Evolutionary conservation across 2,888 invertebrate genomes (phyloP).

Genomic region (Entomobrya proxima): DNA sequence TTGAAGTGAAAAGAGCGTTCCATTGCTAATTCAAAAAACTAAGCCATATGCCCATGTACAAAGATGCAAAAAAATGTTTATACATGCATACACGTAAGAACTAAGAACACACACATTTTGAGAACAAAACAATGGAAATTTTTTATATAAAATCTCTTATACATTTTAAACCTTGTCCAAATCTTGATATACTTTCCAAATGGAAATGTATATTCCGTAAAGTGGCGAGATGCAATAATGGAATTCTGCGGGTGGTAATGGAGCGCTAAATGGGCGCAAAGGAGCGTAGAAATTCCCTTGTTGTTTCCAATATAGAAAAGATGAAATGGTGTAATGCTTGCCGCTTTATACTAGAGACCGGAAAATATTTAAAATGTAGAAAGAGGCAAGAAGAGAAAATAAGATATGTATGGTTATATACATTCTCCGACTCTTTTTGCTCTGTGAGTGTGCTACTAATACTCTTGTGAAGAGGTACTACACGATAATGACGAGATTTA

Average conservation of each 20-base stretch:
- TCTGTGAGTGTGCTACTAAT: too few species aligned
- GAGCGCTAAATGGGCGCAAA: slow-evolving; percentile 67
- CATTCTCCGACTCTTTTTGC: too few species aligned
- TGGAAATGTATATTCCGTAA: neutral
- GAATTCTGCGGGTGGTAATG: slow-evolving; percentile 69
- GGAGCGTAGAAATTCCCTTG: slow-evolving; percentile 59
- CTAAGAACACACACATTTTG: too few species aligned
- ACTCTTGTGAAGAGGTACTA: neutral
- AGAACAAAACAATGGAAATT: neutral
- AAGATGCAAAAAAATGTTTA: neutral
- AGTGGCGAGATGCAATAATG: slow-evolving; percentile 63
- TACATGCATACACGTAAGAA: neutral
- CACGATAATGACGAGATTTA: neutral
- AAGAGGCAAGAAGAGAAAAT: neutral
- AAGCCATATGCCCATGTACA: neutral
- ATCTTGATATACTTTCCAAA: neutral
- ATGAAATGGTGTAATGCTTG: slow-evolving; percentile 26
- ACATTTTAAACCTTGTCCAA: neutral
- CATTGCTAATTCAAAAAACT: neutral
- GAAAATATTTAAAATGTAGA: slow-evolving; percentile 48
- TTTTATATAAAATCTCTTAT: neutral
- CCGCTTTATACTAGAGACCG: slow-evolving; percentile 22
- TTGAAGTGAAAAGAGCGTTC: slow-evolving; percentile 32
- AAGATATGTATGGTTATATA: neutral
- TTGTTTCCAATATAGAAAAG: slow-evolving; percentile 51